Percentiles rank a stretch among this genome's conserved stretches.
phyloP scores from a whole-genome alignment of 1,140 invertebrate species.

The Plutomurus gul region DNA sequence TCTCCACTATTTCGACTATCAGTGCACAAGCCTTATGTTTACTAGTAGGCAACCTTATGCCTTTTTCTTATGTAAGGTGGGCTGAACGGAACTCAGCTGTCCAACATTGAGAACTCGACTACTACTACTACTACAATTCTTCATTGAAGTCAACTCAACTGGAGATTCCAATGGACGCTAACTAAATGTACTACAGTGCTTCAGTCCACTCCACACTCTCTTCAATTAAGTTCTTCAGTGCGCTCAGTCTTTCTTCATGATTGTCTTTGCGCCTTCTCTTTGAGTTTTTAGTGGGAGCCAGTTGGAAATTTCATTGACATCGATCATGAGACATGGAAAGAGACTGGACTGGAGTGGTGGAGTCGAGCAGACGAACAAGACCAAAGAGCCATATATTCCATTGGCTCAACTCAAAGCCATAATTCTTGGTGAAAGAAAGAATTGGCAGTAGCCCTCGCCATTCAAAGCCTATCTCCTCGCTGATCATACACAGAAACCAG shows the following conservation, averaged over 20 bases:
- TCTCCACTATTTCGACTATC: too few species aligned
- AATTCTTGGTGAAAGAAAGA: slow-evolving; percentile 21
- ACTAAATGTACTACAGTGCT: not conserved
- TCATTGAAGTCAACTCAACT: too few species aligned
- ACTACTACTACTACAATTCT: too few species aligned
- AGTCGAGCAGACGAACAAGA: not conserved
- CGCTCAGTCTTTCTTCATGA: not conserved
- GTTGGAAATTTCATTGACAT: slow-evolving; percentile 34
- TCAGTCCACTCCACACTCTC: not conserved
- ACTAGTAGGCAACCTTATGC: too few species aligned
- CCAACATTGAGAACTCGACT: too few species aligned
- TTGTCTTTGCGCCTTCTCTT: slow-evolving; percentile 19
- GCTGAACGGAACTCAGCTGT: too few species aligned
- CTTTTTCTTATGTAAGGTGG: too few species aligned
- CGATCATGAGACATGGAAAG: slow-evolving; percentile 12
- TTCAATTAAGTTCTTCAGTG: slow-evolving; percentile 1
- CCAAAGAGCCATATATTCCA: slow-evolving; percentile 12
- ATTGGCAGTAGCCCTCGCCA: slow-evolving; percentile 16
- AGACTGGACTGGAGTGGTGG: not conserved
- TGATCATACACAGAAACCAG: slow-evolving; percentile 26
- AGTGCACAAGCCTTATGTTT: too few species aligned
- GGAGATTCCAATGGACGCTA: too few species aligned
- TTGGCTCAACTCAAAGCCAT: slow-evolving; percentile 20
- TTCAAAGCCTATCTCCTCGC: slow-evolving; percentile 7
- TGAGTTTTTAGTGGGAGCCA: slow-evolving; percentile 15